These are phyloP conservation scores for Sphaerophoria rueppellii DNA, from an alignment of 2,888 invertebrate species.

Conservation along the genomic window DNA sequence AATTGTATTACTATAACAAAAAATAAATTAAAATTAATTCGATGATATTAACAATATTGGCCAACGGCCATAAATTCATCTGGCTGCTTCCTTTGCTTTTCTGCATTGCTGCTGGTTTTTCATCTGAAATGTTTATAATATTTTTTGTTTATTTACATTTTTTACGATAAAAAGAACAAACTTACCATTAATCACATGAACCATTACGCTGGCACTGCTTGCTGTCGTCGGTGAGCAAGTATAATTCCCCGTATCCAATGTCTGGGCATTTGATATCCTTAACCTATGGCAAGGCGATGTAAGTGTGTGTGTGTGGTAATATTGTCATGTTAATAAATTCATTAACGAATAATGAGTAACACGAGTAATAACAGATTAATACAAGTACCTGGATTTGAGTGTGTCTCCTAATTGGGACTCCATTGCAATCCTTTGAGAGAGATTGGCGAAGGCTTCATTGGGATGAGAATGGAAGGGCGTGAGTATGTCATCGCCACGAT, in stretches of 20 bases:
- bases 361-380: neutral
- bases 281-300: slow-evolving; percentile 81
- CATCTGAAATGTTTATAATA: slow-evolving; percentile 84
- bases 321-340: slow-evolving; percentile 35
- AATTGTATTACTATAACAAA: slow-evolving; percentile 40
- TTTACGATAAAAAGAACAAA: slow-evolving; percentile 2
- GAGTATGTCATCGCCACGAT: slow-evolving; percentile 83
- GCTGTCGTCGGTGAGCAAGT: slow-evolving; percentile 94
- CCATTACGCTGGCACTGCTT: slow-evolving; percentile 91
- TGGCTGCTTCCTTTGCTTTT: slow-evolving; percentile 83
- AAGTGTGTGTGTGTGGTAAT: neutral
- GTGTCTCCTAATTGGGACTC: slow-evolving; percentile 84
- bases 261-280: slow-evolving; percentile 88
- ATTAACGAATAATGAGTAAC: neutral
- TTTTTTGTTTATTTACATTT: neutral
- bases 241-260: slow-evolving; percentile 93
- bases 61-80: slow-evolving; percentile 30
- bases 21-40: slow-evolving; percentile 63
- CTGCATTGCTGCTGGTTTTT: slow-evolving; percentile 94
- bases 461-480: slow-evolving; percentile 77
- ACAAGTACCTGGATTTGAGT: slow-evolving; percentile 85
- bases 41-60: slow-evolving; percentile 55
- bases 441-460: slow-evolving; percentile 78
- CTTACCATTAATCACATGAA: slow-evolving; percentile 94
- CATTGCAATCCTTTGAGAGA: slow-evolving; percentile 80